phyloP scores from a whole-genome alignment of 2,797 vertebrate genomes.

The Smutsia gigantea region DNA sequence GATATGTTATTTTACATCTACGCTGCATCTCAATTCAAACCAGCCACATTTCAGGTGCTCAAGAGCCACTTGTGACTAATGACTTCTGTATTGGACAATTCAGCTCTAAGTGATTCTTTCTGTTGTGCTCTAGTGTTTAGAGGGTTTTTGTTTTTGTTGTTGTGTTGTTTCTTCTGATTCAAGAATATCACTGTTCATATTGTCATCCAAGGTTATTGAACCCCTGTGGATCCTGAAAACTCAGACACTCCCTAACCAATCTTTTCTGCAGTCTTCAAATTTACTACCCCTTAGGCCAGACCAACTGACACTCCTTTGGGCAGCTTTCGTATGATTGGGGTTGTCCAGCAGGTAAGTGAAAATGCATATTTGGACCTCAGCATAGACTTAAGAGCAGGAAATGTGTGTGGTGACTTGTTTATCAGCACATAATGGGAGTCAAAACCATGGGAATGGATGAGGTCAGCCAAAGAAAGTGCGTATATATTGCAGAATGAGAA shows the following conservation, averaged over 20 bases:
- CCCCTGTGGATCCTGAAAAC: neutral
- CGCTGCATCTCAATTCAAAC: neutral
- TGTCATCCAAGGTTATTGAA: neutral
- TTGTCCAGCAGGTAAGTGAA: neutral
- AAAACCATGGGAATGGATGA: neutral
- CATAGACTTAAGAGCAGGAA: neutral
- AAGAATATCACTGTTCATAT: neutral
- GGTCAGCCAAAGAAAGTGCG: neutral
- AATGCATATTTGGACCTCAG: neutral
- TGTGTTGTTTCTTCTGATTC: neutral
- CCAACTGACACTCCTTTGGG: neutral
- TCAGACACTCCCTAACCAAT: neutral
- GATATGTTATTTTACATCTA: neutral
- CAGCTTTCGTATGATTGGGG: neutral
- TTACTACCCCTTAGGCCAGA: neutral
- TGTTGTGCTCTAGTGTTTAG: neutral
- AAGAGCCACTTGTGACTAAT: neutral
- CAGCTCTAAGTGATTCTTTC: neutral
- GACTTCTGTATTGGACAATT: neutral
- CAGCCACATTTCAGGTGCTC: neutral
- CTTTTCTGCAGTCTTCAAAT: neutral
- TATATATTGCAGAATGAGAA: slow-evolving; percentile 16
- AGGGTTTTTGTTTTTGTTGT: neutral
- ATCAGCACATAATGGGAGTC: neutral
- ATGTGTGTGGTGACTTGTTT: neutral